A percentile compares a stretch with the other conserved stretches of the same genome.
Conservation (phyloP, 2,797 vertebrate species). For the Setipinna tenuifilis region DNA sequence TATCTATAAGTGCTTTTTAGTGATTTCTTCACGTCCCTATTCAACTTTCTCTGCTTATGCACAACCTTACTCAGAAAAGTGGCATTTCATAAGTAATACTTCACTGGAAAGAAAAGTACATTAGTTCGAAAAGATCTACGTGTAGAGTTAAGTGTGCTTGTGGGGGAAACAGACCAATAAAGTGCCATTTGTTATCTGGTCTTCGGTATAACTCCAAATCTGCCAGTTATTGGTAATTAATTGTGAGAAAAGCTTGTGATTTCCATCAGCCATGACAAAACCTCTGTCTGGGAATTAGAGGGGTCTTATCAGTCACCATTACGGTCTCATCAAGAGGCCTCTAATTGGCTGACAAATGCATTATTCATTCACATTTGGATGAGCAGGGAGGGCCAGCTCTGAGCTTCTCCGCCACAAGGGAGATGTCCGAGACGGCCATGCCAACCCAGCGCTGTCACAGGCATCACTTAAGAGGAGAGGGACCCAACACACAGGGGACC, state of each 20-base stretch:
- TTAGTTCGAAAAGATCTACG: neutral
- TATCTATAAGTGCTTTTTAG: neutral
- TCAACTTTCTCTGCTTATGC: neutral
- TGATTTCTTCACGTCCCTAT: neutral
- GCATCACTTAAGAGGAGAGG: slow-evolving; percentile 38
- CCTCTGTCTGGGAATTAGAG: slow-evolving; percentile 56
- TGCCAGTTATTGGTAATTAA: slow-evolving; percentile 73
- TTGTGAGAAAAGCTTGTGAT: slow-evolving; percentile 63
- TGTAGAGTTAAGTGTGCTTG: neutral
- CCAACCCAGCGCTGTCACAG: slow-evolving; percentile 41
- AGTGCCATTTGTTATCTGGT: slow-evolving; percentile 61
- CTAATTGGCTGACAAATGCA: slow-evolving; percentile 70
- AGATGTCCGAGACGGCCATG: slow-evolving; percentile 39
- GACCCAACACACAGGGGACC: neutral
- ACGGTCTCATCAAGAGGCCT: slow-evolving; percentile 66
- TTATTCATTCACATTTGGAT: slow-evolving; percentile 62
- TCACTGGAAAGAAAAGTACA: neutral
- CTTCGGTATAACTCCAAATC: slow-evolving; percentile 66
- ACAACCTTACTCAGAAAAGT: neutral
- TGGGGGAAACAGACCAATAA: slow-evolving; percentile 45
- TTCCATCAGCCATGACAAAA: slow-evolving; percentile 66
- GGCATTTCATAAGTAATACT: neutral
- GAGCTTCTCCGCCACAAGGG: slow-evolving; percentile 38
- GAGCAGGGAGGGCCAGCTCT: slow-evolving; percentile 37
- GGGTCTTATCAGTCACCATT: slow-evolving; percentile 69